phyloP scores from a whole-genome alignment of 2,113 vertebrate genomes.

The Rallus limicola region DNA sequence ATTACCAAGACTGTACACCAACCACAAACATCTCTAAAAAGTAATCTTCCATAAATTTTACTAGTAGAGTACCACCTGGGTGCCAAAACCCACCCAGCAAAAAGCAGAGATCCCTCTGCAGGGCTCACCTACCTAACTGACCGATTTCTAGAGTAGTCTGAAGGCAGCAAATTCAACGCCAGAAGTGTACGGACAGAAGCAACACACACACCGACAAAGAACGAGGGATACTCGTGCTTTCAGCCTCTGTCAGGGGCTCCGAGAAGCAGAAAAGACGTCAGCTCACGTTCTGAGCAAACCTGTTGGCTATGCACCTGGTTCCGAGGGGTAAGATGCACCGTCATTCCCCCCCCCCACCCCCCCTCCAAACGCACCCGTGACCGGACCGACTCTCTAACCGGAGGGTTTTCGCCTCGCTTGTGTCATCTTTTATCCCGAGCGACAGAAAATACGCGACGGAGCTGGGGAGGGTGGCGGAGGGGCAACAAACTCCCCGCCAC shows the following conservation, averaged over 20 bases:
- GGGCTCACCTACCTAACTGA: background rate
- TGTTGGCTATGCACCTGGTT: constrained; percentile 9
- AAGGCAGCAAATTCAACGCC: background rate
- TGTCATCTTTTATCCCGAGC: background rate
- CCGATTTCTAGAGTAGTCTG: background rate
- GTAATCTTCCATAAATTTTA: background rate
- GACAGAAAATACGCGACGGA: background rate
- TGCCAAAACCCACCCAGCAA: background rate
- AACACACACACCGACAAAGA: background rate
- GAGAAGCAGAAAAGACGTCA: background rate
- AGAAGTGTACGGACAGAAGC: background rate
- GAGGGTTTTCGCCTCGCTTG: background rate
- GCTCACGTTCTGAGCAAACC: constrained; percentile 1
- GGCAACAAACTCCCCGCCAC: background rate
- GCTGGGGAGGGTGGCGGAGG: background rate
- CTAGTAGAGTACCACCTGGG: background rate
- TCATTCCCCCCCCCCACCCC: background rate
- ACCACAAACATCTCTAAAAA: background rate
- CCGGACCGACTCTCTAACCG: background rate
- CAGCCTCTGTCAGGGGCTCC: background rate
- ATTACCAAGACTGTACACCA: background rate
- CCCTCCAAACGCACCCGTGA: background rate
- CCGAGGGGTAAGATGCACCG: constrained; percentile 41
- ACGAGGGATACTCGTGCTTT: background rate
- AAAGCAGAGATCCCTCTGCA: background rate